These are phyloP conservation scores for Magallana nippona DNA, from an alignment of 2,888 invertebrate species.

Conservation along the genomic window DNA sequence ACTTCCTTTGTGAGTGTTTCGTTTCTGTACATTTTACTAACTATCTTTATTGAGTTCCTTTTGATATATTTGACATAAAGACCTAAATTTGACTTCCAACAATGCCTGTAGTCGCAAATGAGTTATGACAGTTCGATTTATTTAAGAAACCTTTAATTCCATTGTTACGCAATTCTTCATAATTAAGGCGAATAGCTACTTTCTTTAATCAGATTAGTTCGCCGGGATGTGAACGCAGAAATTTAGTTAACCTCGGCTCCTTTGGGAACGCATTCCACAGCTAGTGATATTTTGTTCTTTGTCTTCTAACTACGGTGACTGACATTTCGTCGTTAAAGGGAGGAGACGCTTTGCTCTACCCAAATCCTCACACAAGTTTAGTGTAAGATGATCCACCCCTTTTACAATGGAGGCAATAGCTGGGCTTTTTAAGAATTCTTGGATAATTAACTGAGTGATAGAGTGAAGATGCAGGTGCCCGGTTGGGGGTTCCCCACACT, in stretches of 20 bases:
- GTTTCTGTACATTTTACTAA: too few relatives aligned
- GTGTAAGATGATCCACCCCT: constrained; percentile 3
- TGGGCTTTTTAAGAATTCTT: not conserved
- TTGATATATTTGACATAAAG: too few relatives aligned
- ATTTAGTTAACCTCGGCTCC: constrained; percentile 11
- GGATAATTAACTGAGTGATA: not conserved
- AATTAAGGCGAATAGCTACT: constrained; percentile 9
- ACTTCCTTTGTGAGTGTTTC: too few relatives aligned
- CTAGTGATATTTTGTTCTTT: not conserved
- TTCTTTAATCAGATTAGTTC: not conserved
- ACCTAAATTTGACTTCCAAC: not conserved
- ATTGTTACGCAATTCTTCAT: constrained; percentile 15
- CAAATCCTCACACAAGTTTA: constrained; percentile 4
- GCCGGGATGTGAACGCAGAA: constrained; percentile 2
- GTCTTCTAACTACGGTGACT: not conserved
- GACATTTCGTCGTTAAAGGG: not conserved
- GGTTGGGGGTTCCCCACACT: constrained; percentile 6
- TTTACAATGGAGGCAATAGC: not conserved
- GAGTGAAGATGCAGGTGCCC: constrained; percentile 21
- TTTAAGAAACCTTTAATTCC: not conserved
- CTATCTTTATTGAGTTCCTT: too few relatives aligned
- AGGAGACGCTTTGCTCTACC: constrained; percentile 3
- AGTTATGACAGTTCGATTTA: constrained; percentile 8
- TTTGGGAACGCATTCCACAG: constrained; percentile 3
- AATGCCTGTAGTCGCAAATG: not conserved